Base-by-base conservation (phyloP, 2,113 vertebrate genomes). In the Upupa epops region DNA sequence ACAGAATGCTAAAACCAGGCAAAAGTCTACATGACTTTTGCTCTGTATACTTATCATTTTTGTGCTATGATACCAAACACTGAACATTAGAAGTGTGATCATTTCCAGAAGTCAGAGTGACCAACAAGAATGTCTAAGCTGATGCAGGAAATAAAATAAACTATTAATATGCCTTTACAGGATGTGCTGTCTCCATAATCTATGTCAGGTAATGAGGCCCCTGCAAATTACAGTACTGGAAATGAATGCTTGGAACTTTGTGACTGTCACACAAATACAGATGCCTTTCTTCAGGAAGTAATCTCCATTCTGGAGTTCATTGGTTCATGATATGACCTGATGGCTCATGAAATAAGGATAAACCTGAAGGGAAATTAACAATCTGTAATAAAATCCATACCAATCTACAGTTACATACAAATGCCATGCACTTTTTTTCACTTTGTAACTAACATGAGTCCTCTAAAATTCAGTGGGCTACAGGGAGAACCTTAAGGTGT, bases 361-460 rank as follows among this genome's bases (percentile, higher is more conserved):
- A 86, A 66, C 49, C 9, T 28, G 3, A 69, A 12, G 11, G 24
- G 6, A 46, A 70, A 76, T 60, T 31, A 89, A 8, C n/a, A 80
- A 85, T n/a, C 36, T 11, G 11, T 46, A 82, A 14, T 34, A 76
- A 91, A 58, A 66, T 13, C 29, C 54, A 3, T 72, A 51, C 42
- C 25, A 64, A 37, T 18, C 51, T 32, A 24, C 25, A 46, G 65
- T 85, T 88, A 76, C 51, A 45, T 73, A 31, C 29, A 9, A 88
- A 83, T 2, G 3, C 1, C 77, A 42, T 46, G 65, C 1, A 52
- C 9, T 25, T 40, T 21, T 25, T 7, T 6, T 8, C 2, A 6
- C 5, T 45, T 71, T 66, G 26, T 31, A 66, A 46, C 4, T 54
- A 70, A 66, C 1, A 55, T 6, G 10, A 52, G 2, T 45, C 59